Percentiles rank a stretch among this genome's conserved stretches.
These are phyloP conservation scores for Akabosia matsudoensis DNA, from an alignment of 1,140 invertebrate species.

Conservation along the genomic window DNA sequence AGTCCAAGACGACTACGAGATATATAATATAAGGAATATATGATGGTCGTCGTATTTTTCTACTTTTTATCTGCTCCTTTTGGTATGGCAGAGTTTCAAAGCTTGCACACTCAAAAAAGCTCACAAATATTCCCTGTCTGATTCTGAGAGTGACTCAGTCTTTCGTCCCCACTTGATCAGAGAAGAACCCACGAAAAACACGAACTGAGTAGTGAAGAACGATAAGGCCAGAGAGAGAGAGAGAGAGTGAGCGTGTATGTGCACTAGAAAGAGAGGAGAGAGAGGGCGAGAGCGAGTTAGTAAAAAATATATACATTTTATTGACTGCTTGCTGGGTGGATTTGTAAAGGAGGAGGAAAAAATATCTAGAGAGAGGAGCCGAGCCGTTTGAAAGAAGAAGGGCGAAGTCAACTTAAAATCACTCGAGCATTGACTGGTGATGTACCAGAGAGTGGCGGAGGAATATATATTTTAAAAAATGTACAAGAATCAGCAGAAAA, in stretches of 20 bases:
- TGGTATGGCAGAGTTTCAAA: neutral
- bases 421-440: neutral
- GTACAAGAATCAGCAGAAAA: neutral
- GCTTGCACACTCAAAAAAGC: neutral
- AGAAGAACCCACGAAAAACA: conserved; percentile 13
- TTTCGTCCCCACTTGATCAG: conserved; percentile 22
- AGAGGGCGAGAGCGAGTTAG: neutral
- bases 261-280: no score
- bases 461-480: neutral
- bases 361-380: neutral
- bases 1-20: neutral
- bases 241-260: no score
- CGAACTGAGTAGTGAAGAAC: no score
- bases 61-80: neutral
- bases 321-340: neutral
- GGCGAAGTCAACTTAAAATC: neutral
- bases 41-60: neutral
- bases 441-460: neutral
- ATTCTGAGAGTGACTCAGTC: conserved; percentile 24
- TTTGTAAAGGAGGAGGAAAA: neutral
- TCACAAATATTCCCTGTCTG: neutral
- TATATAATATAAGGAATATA: no score
- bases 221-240: neutral
- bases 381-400: neutral
- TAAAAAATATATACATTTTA: neutral